Conservation (phyloP, 2,113 vertebrate species). For the Vulpes lagopus region DNA sequence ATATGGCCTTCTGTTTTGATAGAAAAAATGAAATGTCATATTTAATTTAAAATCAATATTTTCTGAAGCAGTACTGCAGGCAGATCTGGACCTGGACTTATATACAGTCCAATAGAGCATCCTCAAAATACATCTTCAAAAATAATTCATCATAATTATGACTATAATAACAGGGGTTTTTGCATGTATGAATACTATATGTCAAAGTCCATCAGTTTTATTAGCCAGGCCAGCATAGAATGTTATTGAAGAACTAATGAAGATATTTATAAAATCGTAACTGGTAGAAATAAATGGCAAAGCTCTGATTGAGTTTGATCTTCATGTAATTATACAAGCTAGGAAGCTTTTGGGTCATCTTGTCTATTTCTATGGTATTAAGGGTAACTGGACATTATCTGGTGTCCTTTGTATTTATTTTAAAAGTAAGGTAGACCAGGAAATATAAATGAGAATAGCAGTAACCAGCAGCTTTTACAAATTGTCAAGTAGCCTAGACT, state of each 20-base stretch:
- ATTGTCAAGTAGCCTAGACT: neutral
- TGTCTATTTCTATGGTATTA: constrained; percentile 12
- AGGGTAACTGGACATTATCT: neutral
- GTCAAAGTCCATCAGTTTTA: constrained; percentile 63
- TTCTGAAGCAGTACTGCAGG: neutral
- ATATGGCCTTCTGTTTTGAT: constrained; percentile 44
- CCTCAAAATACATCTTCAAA: constrained; percentile 24
- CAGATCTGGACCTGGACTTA: neutral
- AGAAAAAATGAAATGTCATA: constrained; percentile 66
- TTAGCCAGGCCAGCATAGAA: constrained; percentile 30
- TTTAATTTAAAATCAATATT: constrained; percentile 69
- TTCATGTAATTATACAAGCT: constrained; percentile 5
- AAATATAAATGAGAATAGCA: neutral
- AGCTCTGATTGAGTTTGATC: neutral
- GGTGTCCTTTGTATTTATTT: neutral
- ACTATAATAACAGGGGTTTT: constrained; percentile 23
- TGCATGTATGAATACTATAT: constrained; percentile 55
- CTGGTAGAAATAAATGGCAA: constrained; percentile 12
- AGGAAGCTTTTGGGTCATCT: constrained; percentile 17
- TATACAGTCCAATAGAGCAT: neutral
- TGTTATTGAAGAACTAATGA: constrained; percentile 46
- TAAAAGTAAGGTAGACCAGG: neutral
- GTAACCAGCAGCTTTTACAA: neutral
- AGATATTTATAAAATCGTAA: constrained; percentile 30
- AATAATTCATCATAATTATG: constrained; percentile 55